phyloP scores from a whole-genome alignment of 1,140 invertebrate species.

The Drosophila chauvacae region DNA sequence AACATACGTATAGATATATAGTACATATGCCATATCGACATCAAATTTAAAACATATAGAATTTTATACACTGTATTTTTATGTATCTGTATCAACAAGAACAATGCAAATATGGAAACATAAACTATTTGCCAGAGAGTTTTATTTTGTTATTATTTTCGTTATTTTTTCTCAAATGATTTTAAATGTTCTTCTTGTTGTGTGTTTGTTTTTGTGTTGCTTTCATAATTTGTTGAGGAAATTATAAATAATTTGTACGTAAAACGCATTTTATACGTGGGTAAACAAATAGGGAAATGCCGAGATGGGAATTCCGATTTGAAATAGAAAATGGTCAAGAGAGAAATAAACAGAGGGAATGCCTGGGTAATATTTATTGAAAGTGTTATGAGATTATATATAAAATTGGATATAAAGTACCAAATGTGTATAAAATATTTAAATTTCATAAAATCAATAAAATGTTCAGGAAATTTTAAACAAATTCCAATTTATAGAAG shows the following conservation, averaged over 20 bases:
- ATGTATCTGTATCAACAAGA: conserved; percentile 19
- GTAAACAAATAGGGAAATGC: conserved; percentile 30
- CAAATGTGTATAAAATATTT: background rate
- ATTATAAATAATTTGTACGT: conserved; percentile 38
- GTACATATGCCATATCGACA: conserved; percentile 52
- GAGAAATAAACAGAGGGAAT: background rate
- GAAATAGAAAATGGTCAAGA: background rate
- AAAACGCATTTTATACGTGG: conserved; percentile 23
- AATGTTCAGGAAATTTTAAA: background rate
- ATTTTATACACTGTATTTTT: conserved; percentile 40
- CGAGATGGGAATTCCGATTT: background rate
- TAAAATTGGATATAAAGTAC: no score
- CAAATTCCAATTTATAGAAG: background rate
- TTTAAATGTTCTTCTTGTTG: conserved; percentile 7
- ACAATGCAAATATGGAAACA: conserved; percentile 56
- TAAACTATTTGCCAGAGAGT: conserved; percentile 43
- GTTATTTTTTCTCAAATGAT: conserved; percentile 1
- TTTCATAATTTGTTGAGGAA: conserved; percentile 43
- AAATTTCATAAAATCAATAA: background rate
- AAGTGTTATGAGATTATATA: background rate
- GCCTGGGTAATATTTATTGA: no score
- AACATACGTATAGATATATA: conserved; percentile 33
- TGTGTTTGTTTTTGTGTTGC: background rate
- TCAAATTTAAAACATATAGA: conserved; percentile 33
- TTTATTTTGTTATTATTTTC: conserved; percentile 5